These are phyloP conservation scores for Spilarctia lutea DNA, from an alignment of 2,888 invertebrate species.

Conservation along the genomic window DNA sequence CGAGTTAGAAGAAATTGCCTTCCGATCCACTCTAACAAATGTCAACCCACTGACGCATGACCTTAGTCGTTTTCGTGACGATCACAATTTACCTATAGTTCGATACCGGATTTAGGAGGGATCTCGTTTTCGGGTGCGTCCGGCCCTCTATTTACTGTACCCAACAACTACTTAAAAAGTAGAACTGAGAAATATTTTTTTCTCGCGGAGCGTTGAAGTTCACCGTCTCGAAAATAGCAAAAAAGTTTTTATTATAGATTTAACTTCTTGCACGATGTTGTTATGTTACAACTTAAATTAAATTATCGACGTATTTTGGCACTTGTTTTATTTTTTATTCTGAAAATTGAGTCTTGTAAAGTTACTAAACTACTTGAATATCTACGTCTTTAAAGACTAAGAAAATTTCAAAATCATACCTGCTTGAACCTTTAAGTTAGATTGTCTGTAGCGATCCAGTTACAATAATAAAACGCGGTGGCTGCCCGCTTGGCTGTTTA, in stretches of 20 bases:
- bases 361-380: slow-evolving; percentile 6
- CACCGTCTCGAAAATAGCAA: slow-evolving; percentile 51
- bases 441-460: slow-evolving; percentile 58
- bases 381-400: slow-evolving; percentile 19
- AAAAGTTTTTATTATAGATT: slow-evolving; percentile 52
- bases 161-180: slow-evolving; percentile 62
- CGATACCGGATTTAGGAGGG: slow-evolving; percentile 62
- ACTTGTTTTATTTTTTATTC: slow-evolving; percentile 41
- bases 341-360: slow-evolving; percentile 35
- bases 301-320: slow-evolving; percentile 50
- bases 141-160: slow-evolving; percentile 65
- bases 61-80: slow-evolving; percentile 76
- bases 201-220: slow-evolving; percentile 52
- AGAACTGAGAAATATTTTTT: slow-evolving; percentile 55
- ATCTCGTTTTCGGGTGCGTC: slow-evolving; percentile 66
- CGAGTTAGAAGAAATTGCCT: slow-evolving; percentile 83
- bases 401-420: slow-evolving; percentile 41
- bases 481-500: slow-evolving; percentile 69
- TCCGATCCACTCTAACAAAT: slow-evolving; percentile 84
- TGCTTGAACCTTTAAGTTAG: slow-evolving; percentile 63
- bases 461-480: slow-evolving; percentile 73
- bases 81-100: slow-evolving; percentile 76
- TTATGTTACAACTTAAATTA: slow-evolving; percentile 54
- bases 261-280: slow-evolving; percentile 54
- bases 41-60: slow-evolving; percentile 80